phyloP scores from a whole-genome alignment of 2,888 invertebrate species.

The Tiphia femorata region DNA sequence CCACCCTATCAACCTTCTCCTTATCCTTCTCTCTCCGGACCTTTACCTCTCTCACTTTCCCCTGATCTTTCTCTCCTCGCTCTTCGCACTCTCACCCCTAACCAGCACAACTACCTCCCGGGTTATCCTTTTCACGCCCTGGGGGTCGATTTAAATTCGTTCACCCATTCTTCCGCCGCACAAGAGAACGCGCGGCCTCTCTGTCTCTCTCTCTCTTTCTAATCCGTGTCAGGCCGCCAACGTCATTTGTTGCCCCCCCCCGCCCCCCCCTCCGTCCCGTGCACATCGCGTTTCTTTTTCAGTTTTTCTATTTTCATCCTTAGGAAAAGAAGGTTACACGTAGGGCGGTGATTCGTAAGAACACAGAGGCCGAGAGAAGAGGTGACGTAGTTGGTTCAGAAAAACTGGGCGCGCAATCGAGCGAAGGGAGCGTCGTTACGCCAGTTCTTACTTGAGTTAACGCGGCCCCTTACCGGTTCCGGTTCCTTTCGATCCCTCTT shows the following conservation, averaged over 20 bases:
- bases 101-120: conserved; percentile 7
- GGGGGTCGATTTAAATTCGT: conserved; percentile 25
- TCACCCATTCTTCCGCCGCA: neutral
- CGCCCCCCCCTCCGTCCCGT: neutral
- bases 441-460: no score
- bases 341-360: no score
- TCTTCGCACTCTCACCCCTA: neutral
- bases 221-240: neutral
- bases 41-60: neutral
- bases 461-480: conserved; percentile 25
- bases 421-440: conserved; percentile 28
- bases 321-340: no score
- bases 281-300: no score
- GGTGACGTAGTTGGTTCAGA: no score
- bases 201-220: neutral
- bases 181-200: neutral
- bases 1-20: neutral
- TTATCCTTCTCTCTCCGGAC: neutral
- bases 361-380: no score
- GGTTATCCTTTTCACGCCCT: conserved; percentile 16
- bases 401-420: no score
- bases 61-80: neutral
- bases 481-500: conserved; percentile 20
- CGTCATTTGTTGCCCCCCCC: neutral
- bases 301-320: no score